A percentile compares a stretch with the other conserved stretches of the same genome.
These are phyloP conservation scores for Ophion ellenae DNA, from an alignment of 2,888 invertebrate species.

Conservation along the genomic window DNA sequence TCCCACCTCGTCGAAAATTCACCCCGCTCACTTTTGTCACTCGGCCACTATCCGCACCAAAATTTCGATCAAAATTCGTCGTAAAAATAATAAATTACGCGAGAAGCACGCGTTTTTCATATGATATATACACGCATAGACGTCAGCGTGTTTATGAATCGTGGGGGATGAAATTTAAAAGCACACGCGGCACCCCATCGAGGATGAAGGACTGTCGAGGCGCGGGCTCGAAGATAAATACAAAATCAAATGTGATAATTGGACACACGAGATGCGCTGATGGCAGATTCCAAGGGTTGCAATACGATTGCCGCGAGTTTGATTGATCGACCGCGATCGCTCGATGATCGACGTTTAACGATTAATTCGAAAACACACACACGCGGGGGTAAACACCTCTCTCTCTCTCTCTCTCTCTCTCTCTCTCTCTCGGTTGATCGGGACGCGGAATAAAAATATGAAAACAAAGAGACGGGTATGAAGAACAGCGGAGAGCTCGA, in stretches of 20 bases:
- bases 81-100: background rate
- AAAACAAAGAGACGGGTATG: conserved; percentile 14
- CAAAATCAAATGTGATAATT: background rate
- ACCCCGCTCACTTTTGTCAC: background rate
- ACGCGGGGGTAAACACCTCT: no score
- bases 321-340: conserved; percentile 31
- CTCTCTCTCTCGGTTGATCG: background rate
- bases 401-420: no score
- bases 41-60: background rate
- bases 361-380: background rate
- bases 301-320: conserved; percentile 2
- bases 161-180: background rate
- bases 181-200: conserved; percentile 3
- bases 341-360: conserved; percentile 42
- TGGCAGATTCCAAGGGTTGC: no score
- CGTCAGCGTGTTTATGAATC: background rate
- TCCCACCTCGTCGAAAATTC: background rate
- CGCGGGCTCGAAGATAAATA: conserved; percentile 30
- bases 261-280: no score
- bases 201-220: conserved; percentile 6
- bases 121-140: background rate
- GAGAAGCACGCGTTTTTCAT: background rate
- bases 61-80: conserved; percentile 19
- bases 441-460: conserved; percentile 10
- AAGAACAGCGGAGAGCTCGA: conserved; percentile 58